A percentile compares a stretch with the other conserved stretches of the same genome.
Conservation (phyloP, 2,888 invertebrate genomes). For the Antheraea assamensis region DNA sequence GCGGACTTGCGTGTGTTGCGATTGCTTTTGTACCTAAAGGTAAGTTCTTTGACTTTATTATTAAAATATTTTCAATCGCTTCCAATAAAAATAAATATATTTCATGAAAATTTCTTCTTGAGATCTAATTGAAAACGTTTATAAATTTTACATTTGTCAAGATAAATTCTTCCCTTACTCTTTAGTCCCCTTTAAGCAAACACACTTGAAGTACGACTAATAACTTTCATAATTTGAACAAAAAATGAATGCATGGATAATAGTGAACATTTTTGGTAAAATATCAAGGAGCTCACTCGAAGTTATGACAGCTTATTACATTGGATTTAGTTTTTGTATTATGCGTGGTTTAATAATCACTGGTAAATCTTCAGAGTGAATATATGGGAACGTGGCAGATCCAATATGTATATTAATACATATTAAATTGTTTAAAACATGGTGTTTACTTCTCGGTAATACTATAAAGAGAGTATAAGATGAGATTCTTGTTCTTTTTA, state of each 20-base stretch:
- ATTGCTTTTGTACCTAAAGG: constrained; percentile 78
- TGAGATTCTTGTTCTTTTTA: constrained; percentile 16
- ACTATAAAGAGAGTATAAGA: background rate
- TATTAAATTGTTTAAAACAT: background rate
- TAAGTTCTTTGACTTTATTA: constrained; percentile 40
- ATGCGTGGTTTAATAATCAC: no score
- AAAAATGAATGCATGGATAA: no score
- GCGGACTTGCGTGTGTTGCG: constrained; percentile 77
- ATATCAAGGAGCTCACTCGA: background rate
- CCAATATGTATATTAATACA: no score
- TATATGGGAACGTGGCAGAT: no score
- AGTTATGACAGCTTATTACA: background rate
- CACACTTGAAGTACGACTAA: no score
- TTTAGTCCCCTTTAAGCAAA: background rate
- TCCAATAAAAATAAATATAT: background rate
- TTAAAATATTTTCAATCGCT: background rate
- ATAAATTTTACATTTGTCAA: no score
- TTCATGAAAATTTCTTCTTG: no score
- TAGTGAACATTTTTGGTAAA: no score
- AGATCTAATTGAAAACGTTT: no score
- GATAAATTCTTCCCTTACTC: background rate
- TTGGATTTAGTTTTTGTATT: no score
- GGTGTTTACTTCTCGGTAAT: background rate
- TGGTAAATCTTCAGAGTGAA: no score
- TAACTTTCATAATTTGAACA: no score